Evolutionary conservation across 1,140 invertebrate species (phyloP), one percentile per base, ranked within the genome.

Genomic region (Drosophila carrolli): DNA sequence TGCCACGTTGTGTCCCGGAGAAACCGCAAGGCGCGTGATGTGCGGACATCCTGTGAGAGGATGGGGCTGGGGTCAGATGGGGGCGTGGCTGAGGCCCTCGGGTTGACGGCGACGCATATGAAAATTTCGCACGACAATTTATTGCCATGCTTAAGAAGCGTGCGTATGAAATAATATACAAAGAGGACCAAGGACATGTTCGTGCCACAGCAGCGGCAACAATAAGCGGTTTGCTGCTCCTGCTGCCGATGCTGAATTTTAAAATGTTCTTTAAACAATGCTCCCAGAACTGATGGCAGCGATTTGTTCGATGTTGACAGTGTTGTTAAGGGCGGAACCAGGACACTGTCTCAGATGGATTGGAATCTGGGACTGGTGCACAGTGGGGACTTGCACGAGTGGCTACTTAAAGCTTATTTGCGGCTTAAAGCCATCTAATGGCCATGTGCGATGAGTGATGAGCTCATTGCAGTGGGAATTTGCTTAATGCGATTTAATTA

Each of bases 91-190:
- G n/a, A 48, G 67, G 63, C 63, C 63, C 59, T 60, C 54, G 27
- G 38, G 72, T 68, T 83, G 35, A 46, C 32, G 54, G 51, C 68
- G 55, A 63, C 79, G 84, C 84, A 89, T 88, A 88, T 88, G 83
- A 88, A 88, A 88, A 88, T 88, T 77, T 80, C 55, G 71, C 72
- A 67, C 48, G 75, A 79, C 65, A 88, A 88, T 88, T 88, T 88
- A 88, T 88, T 83, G 83, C 83, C 76, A 56, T 80, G 83, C 83
- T 88, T 88, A 88, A 88, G 83, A 66, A 89, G 74, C 79, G 84
- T 89, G 79, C 83, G 84, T 80, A 89, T 88, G 80, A 88, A 88
- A 88, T 89, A 83, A 86, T 86, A 86, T 77, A 83, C 79, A 88
- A 55, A 75, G 62, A 71, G 54, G 56, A 54, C 53, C 23, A 32